These are phyloP conservation scores for Micromesistius poutassou DNA, from an alignment of 2,797 vertebrate genomes.

Conservation along the genomic window DNA sequence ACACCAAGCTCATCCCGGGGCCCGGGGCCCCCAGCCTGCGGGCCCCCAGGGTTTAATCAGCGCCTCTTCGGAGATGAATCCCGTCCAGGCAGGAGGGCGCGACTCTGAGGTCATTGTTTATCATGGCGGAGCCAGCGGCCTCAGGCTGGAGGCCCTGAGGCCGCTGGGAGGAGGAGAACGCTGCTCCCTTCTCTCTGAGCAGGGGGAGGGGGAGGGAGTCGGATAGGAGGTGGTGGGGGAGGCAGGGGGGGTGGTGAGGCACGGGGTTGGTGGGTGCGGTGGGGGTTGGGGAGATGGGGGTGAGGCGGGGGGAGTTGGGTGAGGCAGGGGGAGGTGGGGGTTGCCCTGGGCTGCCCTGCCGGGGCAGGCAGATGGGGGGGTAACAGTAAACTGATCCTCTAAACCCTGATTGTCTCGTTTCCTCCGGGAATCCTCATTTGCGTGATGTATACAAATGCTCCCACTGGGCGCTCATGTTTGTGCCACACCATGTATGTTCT, in stretches of 20 bases:
- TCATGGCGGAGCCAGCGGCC: slow-evolving; percentile 61
- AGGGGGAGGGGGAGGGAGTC: background rate
- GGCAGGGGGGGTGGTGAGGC: background rate
- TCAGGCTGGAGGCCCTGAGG: slow-evolving; percentile 46
- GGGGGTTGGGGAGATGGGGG: too few relatives aligned
- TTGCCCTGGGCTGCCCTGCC: too few relatives aligned
- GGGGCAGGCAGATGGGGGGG: too few relatives aligned
- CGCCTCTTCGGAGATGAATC: slow-evolving; percentile 59
- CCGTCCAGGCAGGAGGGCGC: slow-evolving; percentile 30
- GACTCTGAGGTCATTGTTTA: slow-evolving; percentile 71
- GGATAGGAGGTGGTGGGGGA: too few relatives aligned
- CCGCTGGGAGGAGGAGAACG: slow-evolving; percentile 23
- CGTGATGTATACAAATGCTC: background rate
- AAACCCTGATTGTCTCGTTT: background rate
- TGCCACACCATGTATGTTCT: background rate
- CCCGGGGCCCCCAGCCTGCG: background rate
- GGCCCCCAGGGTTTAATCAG: slow-evolving; percentile 76
- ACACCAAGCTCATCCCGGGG: background rate
- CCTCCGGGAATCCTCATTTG: background rate
- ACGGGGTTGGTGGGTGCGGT: too few relatives aligned
- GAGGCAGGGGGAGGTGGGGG: background rate
- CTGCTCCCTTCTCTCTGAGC: background rate
- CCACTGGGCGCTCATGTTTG: background rate
- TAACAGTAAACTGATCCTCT: background rate
- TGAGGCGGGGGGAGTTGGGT: too few relatives aligned